phyloP scores from a whole-genome alignment of 2,113 vertebrate genomes.

The Trochalopteron elliotii region DNA sequence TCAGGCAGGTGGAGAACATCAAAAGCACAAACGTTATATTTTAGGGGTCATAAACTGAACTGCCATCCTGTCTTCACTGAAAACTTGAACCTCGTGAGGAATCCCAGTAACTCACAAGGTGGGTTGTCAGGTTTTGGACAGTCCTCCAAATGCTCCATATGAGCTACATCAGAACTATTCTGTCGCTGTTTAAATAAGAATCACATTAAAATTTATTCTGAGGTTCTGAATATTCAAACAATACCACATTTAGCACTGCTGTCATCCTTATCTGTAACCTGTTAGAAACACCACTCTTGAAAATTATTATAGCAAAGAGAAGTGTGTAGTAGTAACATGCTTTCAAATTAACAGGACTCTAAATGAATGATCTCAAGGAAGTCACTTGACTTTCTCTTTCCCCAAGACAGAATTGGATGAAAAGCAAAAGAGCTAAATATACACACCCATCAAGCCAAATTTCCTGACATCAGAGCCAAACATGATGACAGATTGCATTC shows the following conservation, averaged over 20 bases:
- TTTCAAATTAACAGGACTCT: neutral
- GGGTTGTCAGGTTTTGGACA: neutral
- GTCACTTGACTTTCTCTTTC: neutral
- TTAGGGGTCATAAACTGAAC: neutral
- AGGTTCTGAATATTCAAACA: neutral
- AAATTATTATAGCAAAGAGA: neutral
- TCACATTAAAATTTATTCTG: neutral
- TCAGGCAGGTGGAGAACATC: neutral
- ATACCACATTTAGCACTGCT: neutral
- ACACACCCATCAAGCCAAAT: neutral
- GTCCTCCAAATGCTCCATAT: neutral
- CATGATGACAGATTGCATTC: neutral
- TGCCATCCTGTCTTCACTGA: neutral
- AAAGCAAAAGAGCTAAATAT: neutral
- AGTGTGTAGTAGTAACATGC: neutral
- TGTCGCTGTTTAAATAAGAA: neutral
- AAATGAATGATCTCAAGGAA: neutral
- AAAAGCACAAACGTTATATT: neutral
- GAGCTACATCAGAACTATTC: neutral
- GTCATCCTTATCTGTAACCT: neutral
- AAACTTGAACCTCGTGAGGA: neutral
- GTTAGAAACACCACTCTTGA: neutral
- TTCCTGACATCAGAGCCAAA: neutral
- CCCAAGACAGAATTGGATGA: neutral
- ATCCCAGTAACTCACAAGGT: neutral